Conservation (phyloP, 2,797 vertebrate genomes). For the Synaphobranchus kaupii region DNA sequence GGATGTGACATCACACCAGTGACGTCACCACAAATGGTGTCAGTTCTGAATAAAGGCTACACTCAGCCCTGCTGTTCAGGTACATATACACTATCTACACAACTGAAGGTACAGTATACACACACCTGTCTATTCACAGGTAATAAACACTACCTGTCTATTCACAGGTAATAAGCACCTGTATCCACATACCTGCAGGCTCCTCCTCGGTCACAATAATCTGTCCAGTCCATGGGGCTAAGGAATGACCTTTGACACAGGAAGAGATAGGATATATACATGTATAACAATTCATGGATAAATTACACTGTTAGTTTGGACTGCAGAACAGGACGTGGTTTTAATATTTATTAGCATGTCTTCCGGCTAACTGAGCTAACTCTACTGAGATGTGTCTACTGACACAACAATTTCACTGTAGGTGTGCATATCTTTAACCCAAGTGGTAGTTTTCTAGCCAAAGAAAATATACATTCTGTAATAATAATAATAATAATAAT, state of each 20-base stretch:
- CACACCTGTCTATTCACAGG: too few relatives aligned
- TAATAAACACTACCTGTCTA: not conserved
- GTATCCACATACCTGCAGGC: constrained; percentile 75
- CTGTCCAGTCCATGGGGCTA: constrained; percentile 95
- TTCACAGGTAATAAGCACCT: not conserved
- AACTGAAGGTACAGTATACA: too few relatives aligned
- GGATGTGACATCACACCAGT: not conserved
- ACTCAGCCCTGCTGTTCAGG: not conserved
- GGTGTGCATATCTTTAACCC: too few relatives aligned
- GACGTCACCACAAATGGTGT: not conserved
- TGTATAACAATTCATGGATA: not conserved
- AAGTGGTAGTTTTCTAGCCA: too few relatives aligned
- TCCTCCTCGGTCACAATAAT: constrained; percentile 99
- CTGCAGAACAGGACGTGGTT: not conserved
- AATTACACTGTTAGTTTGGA: too few relatives aligned
- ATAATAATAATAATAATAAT: too few relatives aligned
- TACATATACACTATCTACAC: not conserved
- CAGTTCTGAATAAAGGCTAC: not conserved
- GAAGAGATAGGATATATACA: not conserved
- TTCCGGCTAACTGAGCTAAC: too few relatives aligned
- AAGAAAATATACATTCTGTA: too few relatives aligned
- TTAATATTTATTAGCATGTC: not conserved
- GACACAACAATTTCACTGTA: too few relatives aligned
- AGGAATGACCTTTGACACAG: constrained; percentile 80
- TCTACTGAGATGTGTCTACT: too few relatives aligned